Percentiles rank a stretch among this genome's conserved stretches.
These are phyloP conservation scores for Coptodon rendalli DNA, from an alignment of 2,113 vertebrate species.

Conservation along the genomic window DNA sequence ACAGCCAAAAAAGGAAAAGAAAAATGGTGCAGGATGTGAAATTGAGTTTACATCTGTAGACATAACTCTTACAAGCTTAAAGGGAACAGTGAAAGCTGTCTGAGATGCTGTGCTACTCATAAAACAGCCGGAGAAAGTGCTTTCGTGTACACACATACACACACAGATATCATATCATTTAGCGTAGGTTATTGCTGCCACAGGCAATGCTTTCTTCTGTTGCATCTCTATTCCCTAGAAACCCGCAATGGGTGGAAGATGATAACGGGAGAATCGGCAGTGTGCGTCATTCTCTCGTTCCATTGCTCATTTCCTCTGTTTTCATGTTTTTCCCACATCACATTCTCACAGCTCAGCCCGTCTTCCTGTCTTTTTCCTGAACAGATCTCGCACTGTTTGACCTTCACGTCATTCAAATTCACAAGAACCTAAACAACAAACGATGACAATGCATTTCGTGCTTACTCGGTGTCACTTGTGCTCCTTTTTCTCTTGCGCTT, in stretches of 20 bases:
- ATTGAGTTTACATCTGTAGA: slow-evolving; percentile 38
- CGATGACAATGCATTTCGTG: neutral
- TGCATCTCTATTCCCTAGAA: slow-evolving; percentile 13
- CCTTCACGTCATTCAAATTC: slow-evolving; percentile 1
- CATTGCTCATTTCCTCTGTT: slow-evolving; percentile 38
- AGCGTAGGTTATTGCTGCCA: slow-evolving; percentile 8
- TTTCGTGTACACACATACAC: neutral
- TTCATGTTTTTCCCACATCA: neutral
- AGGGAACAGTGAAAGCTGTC: slow-evolving; percentile 6
- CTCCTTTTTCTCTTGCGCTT: neutral
- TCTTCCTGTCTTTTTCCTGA: slow-evolving; percentile 31
- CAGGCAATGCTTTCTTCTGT: slow-evolving; percentile 14
- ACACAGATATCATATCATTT: slow-evolving; percentile 3
- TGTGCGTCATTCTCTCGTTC: slow-evolving; percentile 34
- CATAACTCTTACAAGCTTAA: slow-evolving; percentile 5
- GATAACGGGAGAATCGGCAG: neutral
- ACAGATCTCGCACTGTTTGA: neutral
- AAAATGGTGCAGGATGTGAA: neutral
- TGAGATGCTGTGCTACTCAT: neutral
- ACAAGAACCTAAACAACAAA: neutral
- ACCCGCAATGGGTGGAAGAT: neutral
- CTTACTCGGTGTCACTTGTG: neutral
- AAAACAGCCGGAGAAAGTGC: neutral
- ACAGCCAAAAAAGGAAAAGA: neutral
- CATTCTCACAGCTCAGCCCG: neutral